Percentiles rank a stretch among this genome's conserved stretches.
Conservation (phyloP, 1,140 invertebrate genomes). For the Lanistes nyassanus region DNA sequence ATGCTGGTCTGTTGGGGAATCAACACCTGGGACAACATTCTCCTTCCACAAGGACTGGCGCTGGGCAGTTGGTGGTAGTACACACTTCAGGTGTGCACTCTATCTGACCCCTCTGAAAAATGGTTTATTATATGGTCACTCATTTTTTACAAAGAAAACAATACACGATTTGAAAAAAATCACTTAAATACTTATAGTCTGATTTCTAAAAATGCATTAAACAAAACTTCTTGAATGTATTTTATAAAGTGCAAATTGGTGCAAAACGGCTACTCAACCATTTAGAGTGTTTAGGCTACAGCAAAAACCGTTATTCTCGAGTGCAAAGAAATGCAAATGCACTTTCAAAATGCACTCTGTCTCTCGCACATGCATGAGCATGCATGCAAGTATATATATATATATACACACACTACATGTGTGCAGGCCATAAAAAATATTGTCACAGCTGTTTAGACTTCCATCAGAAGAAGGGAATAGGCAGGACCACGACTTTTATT, state of each 20-base stretch:
- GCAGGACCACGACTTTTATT: no score
- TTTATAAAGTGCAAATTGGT: neutral
- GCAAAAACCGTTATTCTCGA: no score
- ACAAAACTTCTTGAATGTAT: neutral
- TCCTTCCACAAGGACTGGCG: conserved; percentile 33
- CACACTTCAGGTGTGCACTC: conserved; percentile 44
- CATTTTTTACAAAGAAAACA: no score
- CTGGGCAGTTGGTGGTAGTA: conserved; percentile 33
- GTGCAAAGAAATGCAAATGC: no score
- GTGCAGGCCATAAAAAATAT: no score
- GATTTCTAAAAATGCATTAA: neutral
- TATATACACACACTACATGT: no score
- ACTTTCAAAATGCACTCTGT: no score
- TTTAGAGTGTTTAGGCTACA: neutral
- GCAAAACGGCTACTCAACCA: neutral
- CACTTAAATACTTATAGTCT: neutral
- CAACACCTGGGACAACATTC: conserved; percentile 46
- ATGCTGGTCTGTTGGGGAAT: neutral
- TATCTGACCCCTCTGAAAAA: conserved; percentile 51
- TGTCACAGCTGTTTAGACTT: no score
- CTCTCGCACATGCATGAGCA: no score
- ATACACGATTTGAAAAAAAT: neutral
- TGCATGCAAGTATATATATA: no score
- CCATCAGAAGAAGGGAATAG: no score
- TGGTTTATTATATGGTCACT: neutral